A percentile compares a stretch with the other conserved stretches of the same genome.
Conservation (phyloP, 1,140 invertebrate genomes). For the Aphis gossypii region DNA sequence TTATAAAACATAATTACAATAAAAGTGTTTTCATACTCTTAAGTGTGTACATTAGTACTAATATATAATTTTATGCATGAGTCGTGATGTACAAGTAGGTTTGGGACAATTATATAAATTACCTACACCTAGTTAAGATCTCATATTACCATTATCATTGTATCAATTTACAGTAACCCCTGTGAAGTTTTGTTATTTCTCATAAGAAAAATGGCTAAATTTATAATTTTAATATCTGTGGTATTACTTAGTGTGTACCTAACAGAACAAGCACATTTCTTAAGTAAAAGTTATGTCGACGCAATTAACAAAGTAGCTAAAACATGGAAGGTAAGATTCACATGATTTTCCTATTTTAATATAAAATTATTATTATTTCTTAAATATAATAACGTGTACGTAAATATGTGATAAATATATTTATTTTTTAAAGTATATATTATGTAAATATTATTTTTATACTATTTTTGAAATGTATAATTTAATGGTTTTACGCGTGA, state of each 20-base stretch:
- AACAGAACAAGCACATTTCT: slow-evolving; percentile 27
- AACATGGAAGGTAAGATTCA: slow-evolving; percentile 35
- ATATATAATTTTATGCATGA: not conserved
- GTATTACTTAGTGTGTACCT: not conserved
- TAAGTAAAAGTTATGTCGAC: not conserved
- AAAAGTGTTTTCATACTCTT: not conserved
- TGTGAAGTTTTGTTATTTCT: not conserved
- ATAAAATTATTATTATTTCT: not conserved
- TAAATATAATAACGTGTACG: not conserved
- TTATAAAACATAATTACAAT: not conserved
- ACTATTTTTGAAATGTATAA: not conserved
- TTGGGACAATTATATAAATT: not conserved
- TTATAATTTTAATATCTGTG: not conserved
- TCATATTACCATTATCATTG: not conserved
- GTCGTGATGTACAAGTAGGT: not conserved
- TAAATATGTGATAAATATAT: not conserved
- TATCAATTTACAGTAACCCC: not conserved
- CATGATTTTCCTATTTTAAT: not conserved
- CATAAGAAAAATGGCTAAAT: not conserved
- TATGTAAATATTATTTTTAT: not conserved
- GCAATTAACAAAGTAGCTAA: not conserved
- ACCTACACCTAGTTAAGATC: not conserved
- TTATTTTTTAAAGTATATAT: not conserved
- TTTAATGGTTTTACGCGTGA: not conserved
- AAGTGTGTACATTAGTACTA: not conserved